phyloP scores from a whole-genome alignment of 2,888 invertebrate genomes.

The Monopis laevigella region DNA sequence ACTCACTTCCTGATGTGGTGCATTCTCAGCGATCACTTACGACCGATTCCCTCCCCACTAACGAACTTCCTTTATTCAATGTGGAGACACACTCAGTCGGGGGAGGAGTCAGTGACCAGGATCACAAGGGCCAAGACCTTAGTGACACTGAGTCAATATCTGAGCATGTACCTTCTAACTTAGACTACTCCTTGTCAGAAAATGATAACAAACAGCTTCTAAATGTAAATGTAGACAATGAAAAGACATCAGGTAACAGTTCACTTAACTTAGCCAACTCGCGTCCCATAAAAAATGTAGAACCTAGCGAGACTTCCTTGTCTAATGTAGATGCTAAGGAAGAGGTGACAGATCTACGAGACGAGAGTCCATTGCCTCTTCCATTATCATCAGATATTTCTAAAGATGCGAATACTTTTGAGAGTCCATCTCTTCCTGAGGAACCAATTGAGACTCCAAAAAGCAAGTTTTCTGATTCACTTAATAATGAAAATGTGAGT shows the following conservation, averaged over 20 bases:
- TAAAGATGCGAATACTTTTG: neutral
- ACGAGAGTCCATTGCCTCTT: constrained; percentile 4
- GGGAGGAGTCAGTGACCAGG: neutral
- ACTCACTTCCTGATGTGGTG: constrained; percentile 63
- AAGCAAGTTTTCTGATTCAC: constrained; percentile 1
- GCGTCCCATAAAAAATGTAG: constrained; percentile 26
- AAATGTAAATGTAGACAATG: constrained; percentile 28
- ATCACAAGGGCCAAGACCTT: constrained; percentile 22
- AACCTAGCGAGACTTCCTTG: constrained; percentile 19
- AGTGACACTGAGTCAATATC: constrained; percentile 53
- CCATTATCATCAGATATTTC: constrained; percentile 6
- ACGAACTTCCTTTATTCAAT: constrained; percentile 13
- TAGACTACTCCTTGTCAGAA: constrained; percentile 39
- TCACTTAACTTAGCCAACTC: no score
- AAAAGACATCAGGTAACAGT: constrained; percentile 18
- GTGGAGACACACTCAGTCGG: constrained; percentile 17
- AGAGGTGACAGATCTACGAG: constrained; percentile 32
- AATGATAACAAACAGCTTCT: constrained; percentile 28
- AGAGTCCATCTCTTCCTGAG: neutral
- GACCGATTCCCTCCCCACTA: constrained; percentile 39
- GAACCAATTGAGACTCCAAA: neutral
- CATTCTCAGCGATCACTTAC: constrained; percentile 36
- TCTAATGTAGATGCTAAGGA: constrained; percentile 31
- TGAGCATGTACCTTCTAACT: constrained; percentile 48
- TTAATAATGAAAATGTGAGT: neutral